phyloP scores from a whole-genome alignment of 2,888 invertebrate genomes.

The Chrysolina oricalcia region DNA sequence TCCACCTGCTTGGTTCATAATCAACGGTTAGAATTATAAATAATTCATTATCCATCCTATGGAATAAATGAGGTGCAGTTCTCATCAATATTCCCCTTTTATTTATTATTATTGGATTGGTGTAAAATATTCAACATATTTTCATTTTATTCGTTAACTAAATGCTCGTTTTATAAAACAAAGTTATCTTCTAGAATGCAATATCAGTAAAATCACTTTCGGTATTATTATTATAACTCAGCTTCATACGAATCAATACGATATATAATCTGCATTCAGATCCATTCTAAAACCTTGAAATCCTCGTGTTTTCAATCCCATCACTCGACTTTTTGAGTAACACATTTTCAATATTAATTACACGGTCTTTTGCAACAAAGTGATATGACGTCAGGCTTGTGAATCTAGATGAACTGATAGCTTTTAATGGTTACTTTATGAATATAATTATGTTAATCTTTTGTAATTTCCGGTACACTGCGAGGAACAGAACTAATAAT shows the following conservation, averaged over 20 bases:
- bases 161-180: background rate
- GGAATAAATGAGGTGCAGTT: background rate
- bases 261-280: background rate
- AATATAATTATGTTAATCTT: conserved; percentile 48
- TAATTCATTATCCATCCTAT: background rate
- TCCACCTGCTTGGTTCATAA: background rate
- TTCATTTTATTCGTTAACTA: too few relatives aligned
- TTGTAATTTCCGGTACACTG: conserved; percentile 42
- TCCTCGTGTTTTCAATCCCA: background rate
- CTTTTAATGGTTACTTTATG: conserved; percentile 42
- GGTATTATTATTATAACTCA: background rate
- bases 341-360: conserved; percentile 19
- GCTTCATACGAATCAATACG: background rate
- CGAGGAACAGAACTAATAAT: conserved; percentile 34
- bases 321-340: conserved; percentile 22
- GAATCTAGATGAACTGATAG: conserved; percentile 46
- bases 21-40: background rate
- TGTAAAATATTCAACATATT: too few relatives aligned
- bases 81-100: background rate
- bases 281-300: conserved; percentile 25
- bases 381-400: conserved; percentile 41
- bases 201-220: too few relatives aligned
- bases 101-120: background rate
- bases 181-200: too few relatives aligned
- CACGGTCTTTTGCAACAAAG: conserved; percentile 34